These are phyloP conservation scores for Lagorchestes hirsutus DNA, from an alignment of 2,797 vertebrate species.

Conservation along the genomic window DNA sequence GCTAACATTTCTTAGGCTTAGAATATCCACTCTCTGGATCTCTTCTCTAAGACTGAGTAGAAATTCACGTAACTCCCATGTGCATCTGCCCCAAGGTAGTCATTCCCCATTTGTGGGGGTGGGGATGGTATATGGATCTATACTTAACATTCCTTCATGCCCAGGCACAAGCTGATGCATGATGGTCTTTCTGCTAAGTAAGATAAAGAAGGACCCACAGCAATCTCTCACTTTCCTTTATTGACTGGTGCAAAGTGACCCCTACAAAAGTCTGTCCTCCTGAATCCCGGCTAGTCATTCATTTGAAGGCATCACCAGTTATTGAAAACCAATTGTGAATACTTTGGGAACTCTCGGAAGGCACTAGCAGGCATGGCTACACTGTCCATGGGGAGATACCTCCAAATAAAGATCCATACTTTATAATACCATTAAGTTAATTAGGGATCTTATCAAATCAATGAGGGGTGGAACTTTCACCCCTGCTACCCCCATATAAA, in stretches of 20 bases:
- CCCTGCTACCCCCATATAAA: not conserved
- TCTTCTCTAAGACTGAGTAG: not conserved
- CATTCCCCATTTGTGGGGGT: not conserved
- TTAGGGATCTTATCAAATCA: not conserved
- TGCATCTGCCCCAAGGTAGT: not conserved
- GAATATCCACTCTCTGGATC: not conserved
- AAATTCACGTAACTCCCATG: not conserved
- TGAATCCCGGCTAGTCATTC: not conserved
- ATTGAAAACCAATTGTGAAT: not conserved
- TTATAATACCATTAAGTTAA: not conserved
- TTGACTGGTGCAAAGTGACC: not conserved
- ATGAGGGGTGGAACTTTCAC: not conserved
- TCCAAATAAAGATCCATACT: not conserved
- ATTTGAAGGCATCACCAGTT: not conserved
- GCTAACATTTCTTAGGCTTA: not conserved
- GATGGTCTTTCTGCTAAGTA: not conserved
- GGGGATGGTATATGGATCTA: not conserved
- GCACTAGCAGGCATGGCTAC: not conserved
- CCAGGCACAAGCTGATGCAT: not conserved
- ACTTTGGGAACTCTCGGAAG: not conserved
- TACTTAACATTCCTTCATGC: not conserved
- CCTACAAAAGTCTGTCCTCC: not conserved
- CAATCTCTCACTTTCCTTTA: not conserved
- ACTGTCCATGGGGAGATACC: not conserved
- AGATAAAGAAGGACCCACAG: not conserved